Base-by-base conservation (phyloP, 64 coral and sea anemone genomes). In the Catalaphyllia jardinei region DNA sequence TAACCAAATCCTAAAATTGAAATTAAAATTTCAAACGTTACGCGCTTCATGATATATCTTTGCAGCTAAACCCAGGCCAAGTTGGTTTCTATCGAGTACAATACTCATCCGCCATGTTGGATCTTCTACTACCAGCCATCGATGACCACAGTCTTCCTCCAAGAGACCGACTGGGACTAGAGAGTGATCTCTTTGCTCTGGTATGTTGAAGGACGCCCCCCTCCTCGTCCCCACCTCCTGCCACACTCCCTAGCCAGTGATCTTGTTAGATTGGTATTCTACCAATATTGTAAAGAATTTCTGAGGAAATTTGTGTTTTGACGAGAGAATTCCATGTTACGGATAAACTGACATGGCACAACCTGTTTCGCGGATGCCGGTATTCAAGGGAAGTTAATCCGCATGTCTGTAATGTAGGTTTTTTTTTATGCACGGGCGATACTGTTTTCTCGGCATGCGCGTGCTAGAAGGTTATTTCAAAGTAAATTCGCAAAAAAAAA, bases 101-200 rank as follows among this genome's bases (percentile, higher is more conserved):
- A 39, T 98, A 98, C 60, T 91, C 89, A 2, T 87, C 93, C 17
- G 93, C 89, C 71, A 94, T 94, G 93, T 71, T 98, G 82, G 93
- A 98, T 60, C 90, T 75, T 51, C 89, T 98, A 2, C 72, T 98
- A 18, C 93, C 93, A 19, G 96, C 96, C 57, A 92, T 94, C 11
- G 93, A 50, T 30, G 93, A 98, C 54, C 29, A 86, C 64, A 92
- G 93, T 61, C 65, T 98, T 60, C 89, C 93, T 5, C 93, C 96
- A 42, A 90, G 90, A 29, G 96, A 98, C 80, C 78, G 96, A 60
- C 76, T 98, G 60, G 96, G 96, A 55, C 73, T 94, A 35, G 86
- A 98, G 31, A 98, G 89, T 80, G 96, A 98, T 77, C 82, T 94
- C 64, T 94, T 91, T 90, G 96, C 96, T 33, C 89, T 98, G 96